Evolutionary conservation across 2,888 invertebrate genomes (phyloP), one percentile per base, ranked within the genome.

Genomic region (Apodemia zela): DNA sequence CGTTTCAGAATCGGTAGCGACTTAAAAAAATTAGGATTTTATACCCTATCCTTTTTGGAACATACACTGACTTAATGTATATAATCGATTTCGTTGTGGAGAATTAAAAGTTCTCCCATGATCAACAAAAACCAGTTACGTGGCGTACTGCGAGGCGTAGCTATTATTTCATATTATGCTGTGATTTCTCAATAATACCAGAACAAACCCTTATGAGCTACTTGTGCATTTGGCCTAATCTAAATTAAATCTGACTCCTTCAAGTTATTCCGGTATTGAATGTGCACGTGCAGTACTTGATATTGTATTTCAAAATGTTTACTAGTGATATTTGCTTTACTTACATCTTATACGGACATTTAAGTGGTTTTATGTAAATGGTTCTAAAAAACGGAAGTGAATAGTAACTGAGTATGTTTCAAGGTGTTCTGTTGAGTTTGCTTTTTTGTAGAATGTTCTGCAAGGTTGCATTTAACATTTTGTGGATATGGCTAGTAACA

Each of bases 241-340:
- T 57, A 57, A 57, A 57, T 57, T 57, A 57, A 57, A 57, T 57
- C 54, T 57, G 54, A 47, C 45, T 47, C 25, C 54, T 57, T 29
- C 54, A 57, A 29, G 54, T 57, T 57, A 25, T 57, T 57, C 54
- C 25, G 54, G 54, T 57, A 29, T 25, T 25, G 15, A 57, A 25
- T 25, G 54, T 15, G 25, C 54, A 57, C 54, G 54, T 57, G 54
- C 54, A 57, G 25, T 6, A 29, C 25, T 25, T 15, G 54, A 25
- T 57, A 57, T 57, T 57, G 54, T 57, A 29, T 57, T 57, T 29
- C 54, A 29, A 57, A 57, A 57, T 57, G 25, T 6, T 15, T 13
- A 25, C 54, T n/a, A 45, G 13, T 38, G 38, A 38, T 38, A 45
- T 45, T 45, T n/a, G 15, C 4, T 45, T 45, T n/a, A n/a, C 42